Evolutionary conservation across 2,113 vertebrate species (phyloP).

Genomic region (Chlorocebus sabaeus): DNA sequence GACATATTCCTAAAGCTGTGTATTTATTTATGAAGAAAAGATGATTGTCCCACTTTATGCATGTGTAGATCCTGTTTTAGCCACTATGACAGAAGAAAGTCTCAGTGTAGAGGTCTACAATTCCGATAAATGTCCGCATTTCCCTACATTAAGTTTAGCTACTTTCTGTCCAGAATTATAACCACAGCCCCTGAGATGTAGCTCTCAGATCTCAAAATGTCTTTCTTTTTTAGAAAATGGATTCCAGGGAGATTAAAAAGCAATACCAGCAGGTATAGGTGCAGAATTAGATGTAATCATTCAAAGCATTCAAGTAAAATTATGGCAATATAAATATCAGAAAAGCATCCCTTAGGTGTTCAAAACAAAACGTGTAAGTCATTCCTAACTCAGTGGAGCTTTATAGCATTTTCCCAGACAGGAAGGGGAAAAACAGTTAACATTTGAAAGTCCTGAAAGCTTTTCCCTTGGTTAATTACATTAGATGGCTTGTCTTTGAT

Average conservation of each 20-base stretch:
- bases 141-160: conserved; percentile 71
- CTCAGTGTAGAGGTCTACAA: background rate
- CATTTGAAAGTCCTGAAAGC: conserved; percentile 80
- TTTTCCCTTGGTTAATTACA: conserved; percentile 84
- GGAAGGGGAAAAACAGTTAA: conserved; percentile 77
- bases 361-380: conserved; percentile 83
- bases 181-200: conserved; percentile 84
- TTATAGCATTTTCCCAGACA: conserved; percentile 81
- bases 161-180: conserved; percentile 77
- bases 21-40: background rate
- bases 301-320: conserved; percentile 87
- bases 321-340: conserved; percentile 88
- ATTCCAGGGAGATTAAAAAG: conserved; percentile 91
- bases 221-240: conserved; percentile 92
- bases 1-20: background rate
- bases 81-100: background rate
- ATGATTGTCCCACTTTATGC: background rate
- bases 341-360: conserved; percentile 85
- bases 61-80: conserved; percentile 2
- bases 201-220: conserved; percentile 86
- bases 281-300: conserved; percentile 85
- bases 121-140: conserved; percentile 60
- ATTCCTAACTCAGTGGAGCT: conserved; percentile 84
- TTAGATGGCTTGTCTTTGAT: conserved; percentile 83
- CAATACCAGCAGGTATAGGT: conserved; percentile 83